A percentile compares a stretch with the other conserved stretches of the same genome.
Conservation (phyloP, 2,888 invertebrate genomes). For the Xestoiulus laeticollis region DNA sequence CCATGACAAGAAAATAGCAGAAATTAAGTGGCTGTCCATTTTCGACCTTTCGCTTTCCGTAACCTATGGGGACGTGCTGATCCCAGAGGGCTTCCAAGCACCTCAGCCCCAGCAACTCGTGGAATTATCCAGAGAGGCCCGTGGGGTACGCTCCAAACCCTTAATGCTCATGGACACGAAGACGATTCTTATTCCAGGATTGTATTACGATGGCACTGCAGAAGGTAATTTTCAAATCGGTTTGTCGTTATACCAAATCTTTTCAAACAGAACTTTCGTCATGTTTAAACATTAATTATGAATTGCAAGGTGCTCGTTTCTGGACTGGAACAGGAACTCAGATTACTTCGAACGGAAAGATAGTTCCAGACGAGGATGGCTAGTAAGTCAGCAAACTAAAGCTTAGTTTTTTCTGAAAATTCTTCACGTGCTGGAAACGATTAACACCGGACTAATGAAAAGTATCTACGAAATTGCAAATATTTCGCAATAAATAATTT, state of each 20-base stretch:
- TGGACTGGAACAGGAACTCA: constrained; percentile 90
- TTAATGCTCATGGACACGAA: constrained; percentile 82
- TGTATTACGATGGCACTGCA: constrained; percentile 59
- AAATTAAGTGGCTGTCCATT: constrained; percentile 88
- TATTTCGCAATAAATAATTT: too few species aligned
- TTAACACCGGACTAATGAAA: too few species aligned
- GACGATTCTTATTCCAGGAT: constrained; percentile 72
- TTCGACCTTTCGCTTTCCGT: constrained; percentile 76
- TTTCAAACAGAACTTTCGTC: background rate
- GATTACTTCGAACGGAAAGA: constrained; percentile 80
- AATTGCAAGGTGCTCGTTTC: constrained; percentile 71
- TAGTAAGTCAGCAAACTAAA: constrained; percentile 75
- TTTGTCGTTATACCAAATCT: background rate
- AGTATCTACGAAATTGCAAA: too few species aligned
- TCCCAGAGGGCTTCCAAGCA: constrained; percentile 90
- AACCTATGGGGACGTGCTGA: constrained; percentile 86
- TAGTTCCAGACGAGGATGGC: constrained; percentile 89
- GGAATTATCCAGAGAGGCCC: constrained; percentile 71
- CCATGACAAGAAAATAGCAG: constrained; percentile 84
- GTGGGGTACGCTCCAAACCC: constrained; percentile 76
- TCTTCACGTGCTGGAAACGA: too few species aligned
- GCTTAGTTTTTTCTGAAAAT: too few species aligned
- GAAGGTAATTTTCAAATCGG: constrained; percentile 50
- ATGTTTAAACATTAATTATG: background rate
- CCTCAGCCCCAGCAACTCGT: constrained; percentile 76